These are phyloP conservation scores for Scartelaos histophorus DNA, from an alignment of 2,113 vertebrate genomes.

Conservation along the genomic window DNA sequence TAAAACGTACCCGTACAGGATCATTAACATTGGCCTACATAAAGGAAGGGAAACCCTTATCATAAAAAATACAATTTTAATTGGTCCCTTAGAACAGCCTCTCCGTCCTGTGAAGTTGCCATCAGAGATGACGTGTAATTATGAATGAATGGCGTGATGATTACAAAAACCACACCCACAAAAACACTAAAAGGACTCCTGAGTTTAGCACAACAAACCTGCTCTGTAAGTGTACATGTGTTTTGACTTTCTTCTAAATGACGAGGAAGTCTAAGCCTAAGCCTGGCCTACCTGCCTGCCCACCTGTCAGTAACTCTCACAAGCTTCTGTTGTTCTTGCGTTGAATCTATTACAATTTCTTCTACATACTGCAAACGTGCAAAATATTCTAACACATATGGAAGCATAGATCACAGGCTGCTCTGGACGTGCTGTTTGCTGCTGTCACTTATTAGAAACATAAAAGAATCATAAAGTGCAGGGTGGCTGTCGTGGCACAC, in stretches of 20 bases:
- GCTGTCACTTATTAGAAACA: not conserved
- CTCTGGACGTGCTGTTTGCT: not conserved
- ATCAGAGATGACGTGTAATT: conserved; percentile 9
- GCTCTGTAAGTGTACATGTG: conserved; percentile 1
- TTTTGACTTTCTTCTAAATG: not conserved
- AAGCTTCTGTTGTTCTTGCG: not conserved
- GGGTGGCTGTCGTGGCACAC: not conserved
- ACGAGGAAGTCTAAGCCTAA: not conserved
- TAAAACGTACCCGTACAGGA: too few species aligned
- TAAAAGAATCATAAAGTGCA: not conserved
- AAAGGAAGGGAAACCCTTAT: too few species aligned
- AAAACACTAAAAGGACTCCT: not conserved
- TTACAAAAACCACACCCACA: conserved; percentile 22
- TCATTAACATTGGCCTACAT: too few species aligned
- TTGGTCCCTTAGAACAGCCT: not conserved
- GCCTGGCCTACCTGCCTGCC: not conserved
- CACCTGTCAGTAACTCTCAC: not conserved
- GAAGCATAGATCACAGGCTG: not conserved
- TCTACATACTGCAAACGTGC: not conserved
- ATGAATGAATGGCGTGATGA: conserved; percentile 15
- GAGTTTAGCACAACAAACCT: conserved; percentile 7
- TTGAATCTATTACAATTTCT: too few species aligned
- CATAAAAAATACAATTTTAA: too few species aligned
- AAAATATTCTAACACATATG: not conserved
- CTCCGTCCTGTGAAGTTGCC: conserved; percentile 15